Conservation (phyloP, 2,797 vertebrate genomes). For the Melanotaenia pygmaea region DNA sequence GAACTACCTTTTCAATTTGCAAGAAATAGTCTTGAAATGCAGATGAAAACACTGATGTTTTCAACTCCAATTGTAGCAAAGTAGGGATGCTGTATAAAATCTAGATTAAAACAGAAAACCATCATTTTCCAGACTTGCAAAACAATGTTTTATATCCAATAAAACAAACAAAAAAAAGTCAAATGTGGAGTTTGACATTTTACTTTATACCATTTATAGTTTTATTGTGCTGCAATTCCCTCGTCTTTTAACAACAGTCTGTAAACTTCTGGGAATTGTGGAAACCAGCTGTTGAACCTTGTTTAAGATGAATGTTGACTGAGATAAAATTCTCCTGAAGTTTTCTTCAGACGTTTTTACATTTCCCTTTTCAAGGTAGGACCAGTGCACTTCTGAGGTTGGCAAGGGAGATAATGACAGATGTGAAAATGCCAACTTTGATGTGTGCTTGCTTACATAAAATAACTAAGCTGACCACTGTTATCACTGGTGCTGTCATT, state of each 20-base stretch:
- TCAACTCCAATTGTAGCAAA: not conserved
- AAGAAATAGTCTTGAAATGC: not conserved
- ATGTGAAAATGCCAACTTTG: not conserved
- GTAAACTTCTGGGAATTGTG: not conserved
- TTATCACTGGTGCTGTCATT: not conserved
- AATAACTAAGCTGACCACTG: not conserved
- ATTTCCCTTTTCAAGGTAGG: not conserved
- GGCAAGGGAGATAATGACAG: too few species aligned
- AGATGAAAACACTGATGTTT: not conserved
- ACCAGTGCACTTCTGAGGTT: too few species aligned
- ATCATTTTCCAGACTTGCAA: not conserved
- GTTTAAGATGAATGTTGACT: not conserved
- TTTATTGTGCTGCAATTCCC: not conserved
- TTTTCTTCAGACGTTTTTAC: not conserved
- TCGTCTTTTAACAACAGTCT: not conserved
- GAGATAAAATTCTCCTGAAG: not conserved
- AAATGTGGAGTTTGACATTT: not conserved
- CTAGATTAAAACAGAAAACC: not conserved
- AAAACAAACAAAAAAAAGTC: too few species aligned
- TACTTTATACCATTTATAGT: not conserved
- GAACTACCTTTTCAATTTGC: not conserved
- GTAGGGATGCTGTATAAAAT: not conserved
- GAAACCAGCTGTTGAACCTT: not conserved
- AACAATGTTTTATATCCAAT: not conserved
- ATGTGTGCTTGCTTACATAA: not conserved